Conservation (phyloP, 2,888 invertebrate genomes). For the Drosophila borealis region DNA sequence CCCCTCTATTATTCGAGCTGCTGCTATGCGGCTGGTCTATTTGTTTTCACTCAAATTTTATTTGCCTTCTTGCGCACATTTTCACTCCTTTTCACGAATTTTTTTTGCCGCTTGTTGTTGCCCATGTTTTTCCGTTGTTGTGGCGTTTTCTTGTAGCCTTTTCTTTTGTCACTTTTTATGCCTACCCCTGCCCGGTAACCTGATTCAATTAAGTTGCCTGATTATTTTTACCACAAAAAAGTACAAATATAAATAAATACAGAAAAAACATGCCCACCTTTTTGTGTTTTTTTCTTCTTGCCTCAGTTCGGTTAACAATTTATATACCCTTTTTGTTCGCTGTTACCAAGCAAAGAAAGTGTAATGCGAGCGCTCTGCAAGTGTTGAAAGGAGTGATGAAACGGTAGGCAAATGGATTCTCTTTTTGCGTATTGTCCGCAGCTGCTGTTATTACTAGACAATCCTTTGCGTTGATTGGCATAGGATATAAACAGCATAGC, state of each 20-base stretch:
- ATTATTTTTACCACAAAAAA: conserved; percentile 63
- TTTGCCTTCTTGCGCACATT: conserved; percentile 68
- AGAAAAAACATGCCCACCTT: neutral
- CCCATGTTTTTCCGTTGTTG: conserved; percentile 22
- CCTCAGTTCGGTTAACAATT: conserved; percentile 38
- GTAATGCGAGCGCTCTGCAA: conserved; percentile 41
- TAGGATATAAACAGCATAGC: neutral
- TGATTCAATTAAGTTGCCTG: conserved; percentile 76
- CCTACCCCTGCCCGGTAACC: conserved; percentile 35
- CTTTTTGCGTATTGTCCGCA: conserved; percentile 10
- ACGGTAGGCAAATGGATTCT: neutral
- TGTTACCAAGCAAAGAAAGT: conserved; percentile 34
- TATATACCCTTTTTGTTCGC: conserved; percentile 26
- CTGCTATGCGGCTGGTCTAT: conserved; percentile 29
- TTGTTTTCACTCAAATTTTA: conserved; percentile 76
- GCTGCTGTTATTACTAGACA: neutral
- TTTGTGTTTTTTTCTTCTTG: conserved; percentile 11
- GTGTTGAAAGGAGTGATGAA: conserved; percentile 13
- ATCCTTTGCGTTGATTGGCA: neutral
- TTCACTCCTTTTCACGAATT: conserved; percentile 60
- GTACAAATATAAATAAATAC: conserved; percentile 13
- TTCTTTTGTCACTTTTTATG: conserved; percentile 57
- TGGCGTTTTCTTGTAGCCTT: conserved; percentile 32
- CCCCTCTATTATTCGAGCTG: neutral
- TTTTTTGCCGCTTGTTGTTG: conserved; percentile 36